Evolutionary conservation across 1,140 invertebrate species (phyloP), one percentile per base, ranked within the genome.

Genomic region (Drosophila lacteicornis): DNA sequence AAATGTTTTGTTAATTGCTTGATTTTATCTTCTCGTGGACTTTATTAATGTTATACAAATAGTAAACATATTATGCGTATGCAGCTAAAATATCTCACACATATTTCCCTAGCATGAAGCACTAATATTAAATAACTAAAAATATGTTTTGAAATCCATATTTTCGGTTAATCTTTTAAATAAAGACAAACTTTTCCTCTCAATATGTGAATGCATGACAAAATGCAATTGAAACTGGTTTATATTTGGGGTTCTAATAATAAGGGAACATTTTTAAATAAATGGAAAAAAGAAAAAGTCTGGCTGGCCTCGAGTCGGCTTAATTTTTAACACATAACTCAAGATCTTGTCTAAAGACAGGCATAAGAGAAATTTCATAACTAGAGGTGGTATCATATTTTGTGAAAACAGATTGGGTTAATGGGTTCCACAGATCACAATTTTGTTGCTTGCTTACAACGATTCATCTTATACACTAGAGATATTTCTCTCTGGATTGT

Each of bases 41-140:
- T 69, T 78, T 65, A 57, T 38, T 45, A 55, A 61, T 74, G 43
- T 43, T 47, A 56, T 62, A 49, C 36, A n/a, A 55, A 38, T 38
- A 19, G n/a, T 49, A 55, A 62, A 65, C 55, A 30, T 38, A 60
- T 57, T 38, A 60, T 57, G 71, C 46, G 25, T 53, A 74, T 49
- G 30, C 25, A 33, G 17, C 47, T 43, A 30, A 30, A 50, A 68
- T 62, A 73, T 71, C 22, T 43, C 30, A 57, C 53, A 65, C 42
- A 66, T 78, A 70, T 56, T 90, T 85, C 79, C 85, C 75, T 76
- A 67, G 62, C 81, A 82, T 79, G 73, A 90, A 82, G 86, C 86
- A 85, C 69, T 90, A 42, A 61, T 57, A 74, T 60, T 51, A 57
- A 69, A 65, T 67, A 76, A 46, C 47, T 43, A 42, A 25, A 43